A percentile compares a stretch with the other conserved stretches of the same genome.
Evolutionary conservation across 2,797 vertebrate species (phyloP).

Genomic region (Phrynocephalus forsythii): DNA sequence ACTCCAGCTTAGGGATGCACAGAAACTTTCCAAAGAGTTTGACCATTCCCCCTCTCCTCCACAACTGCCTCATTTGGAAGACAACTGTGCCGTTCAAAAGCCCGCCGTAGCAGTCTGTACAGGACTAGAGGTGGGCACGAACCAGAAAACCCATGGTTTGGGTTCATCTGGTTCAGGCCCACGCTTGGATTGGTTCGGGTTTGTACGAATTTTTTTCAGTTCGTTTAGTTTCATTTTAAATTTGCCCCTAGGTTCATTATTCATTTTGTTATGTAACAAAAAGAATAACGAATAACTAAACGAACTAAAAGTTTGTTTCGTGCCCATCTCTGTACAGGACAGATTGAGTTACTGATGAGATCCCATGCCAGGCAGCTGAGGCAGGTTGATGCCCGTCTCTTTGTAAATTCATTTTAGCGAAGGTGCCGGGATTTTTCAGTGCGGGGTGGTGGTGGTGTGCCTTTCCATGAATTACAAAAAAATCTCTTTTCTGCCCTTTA

Average conservation of each 20-base stretch:
- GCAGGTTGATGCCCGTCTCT: slow-evolving; percentile 29
- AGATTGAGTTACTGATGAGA: neutral
- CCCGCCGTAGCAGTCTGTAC: neutral
- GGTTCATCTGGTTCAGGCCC: too few relatives aligned
- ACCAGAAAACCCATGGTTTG: too few relatives aligned
- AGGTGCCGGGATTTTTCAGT: slow-evolving; percentile 31
- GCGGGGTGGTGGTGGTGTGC: slow-evolving; percentile 13
- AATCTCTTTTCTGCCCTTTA: neutral
- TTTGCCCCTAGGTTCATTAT: too few relatives aligned
- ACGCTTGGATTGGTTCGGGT: too few relatives aligned
- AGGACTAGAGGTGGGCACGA: neutral
- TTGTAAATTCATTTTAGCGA: slow-evolving; percentile 41
- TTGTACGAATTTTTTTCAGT: too few relatives aligned
- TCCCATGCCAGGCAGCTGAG: slow-evolving; percentile 17
- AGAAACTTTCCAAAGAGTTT: neutral
- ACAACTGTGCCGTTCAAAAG: neutral
- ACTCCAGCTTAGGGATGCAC: neutral
- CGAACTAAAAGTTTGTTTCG: too few relatives aligned
- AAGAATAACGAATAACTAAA: too few relatives aligned
- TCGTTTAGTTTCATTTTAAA: too few relatives aligned
- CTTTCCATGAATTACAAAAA: slow-evolving; percentile 36
- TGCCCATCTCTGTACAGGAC: too few relatives aligned
- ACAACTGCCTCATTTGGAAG: neutral
- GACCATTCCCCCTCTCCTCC: neutral
- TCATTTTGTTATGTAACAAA: too few relatives aligned